Conservation (phyloP, 2,888 invertebrate genomes). For the Phyto melanocephala region DNA sequence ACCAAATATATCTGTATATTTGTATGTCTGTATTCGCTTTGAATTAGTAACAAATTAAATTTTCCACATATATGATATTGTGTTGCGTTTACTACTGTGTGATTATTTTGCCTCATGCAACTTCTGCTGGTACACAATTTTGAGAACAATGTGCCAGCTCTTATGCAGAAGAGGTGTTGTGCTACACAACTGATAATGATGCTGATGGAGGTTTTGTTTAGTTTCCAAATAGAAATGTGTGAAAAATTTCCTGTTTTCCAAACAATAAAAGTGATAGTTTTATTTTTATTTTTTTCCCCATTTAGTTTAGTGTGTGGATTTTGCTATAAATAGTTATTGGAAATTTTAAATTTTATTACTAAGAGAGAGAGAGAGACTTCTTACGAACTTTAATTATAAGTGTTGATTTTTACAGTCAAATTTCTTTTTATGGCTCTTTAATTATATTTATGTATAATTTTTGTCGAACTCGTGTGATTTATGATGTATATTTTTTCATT, state of each 20-base stretch:
- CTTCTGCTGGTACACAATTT: conserved; percentile 39
- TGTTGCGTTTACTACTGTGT: conserved; percentile 11
- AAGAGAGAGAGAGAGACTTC: no score
- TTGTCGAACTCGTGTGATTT: no score
- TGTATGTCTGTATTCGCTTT: neutral
- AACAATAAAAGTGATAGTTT: conserved; percentile 30
- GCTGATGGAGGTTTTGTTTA: conserved; percentile 13
- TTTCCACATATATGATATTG: conserved; percentile 28
- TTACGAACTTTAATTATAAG: no score
- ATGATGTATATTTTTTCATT: no score
- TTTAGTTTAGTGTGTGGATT: neutral
- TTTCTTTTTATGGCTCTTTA: no score
- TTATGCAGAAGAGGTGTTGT: conserved; percentile 13
- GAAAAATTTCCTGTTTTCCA: conserved; percentile 6
- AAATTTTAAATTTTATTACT: no score
- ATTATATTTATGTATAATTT: no score
- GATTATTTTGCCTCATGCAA: neutral
- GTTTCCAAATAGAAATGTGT: conserved; percentile 26
- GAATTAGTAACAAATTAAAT: conserved; percentile 30
- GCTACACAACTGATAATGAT: neutral
- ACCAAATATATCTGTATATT: neutral
- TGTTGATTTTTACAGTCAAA: no score
- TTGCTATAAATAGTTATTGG: no score
- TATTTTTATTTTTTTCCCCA: no score
- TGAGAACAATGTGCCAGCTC: neutral